Evolutionary conservation across 2,888 invertebrate genomes (phyloP).

Genomic region (Ametastegia equiseti): DNA sequence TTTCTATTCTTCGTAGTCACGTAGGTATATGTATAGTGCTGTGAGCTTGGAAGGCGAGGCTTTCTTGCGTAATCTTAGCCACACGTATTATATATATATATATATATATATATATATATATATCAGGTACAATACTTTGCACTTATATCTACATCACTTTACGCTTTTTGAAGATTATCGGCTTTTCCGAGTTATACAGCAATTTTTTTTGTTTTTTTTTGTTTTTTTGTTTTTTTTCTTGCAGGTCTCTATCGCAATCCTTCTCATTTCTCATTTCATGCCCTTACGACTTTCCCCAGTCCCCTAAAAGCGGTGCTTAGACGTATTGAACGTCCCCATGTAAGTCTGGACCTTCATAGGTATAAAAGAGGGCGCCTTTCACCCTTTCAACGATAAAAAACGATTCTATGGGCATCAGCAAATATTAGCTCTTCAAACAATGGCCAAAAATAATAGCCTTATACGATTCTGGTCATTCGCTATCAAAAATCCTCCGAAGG

Average conservation of each 20-base stretch:
- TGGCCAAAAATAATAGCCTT: not conserved
- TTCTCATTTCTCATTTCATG: not conserved
- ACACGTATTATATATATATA: no score
- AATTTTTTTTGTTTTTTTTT: not conserved
- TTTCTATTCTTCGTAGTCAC: constrained; percentile 18
- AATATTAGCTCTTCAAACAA: constrained; percentile 7
- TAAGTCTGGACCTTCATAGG: not conserved
- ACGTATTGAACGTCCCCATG: not conserved
- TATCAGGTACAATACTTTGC: constrained; percentile 26
- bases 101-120: no score
- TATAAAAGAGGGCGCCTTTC: not conserved
- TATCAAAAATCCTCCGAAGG: not conserved
- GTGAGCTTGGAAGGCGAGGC: not conserved
- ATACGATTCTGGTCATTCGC: not conserved
- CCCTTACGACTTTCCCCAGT: not conserved
- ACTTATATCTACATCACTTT: constrained; percentile 34
- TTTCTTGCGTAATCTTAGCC: constrained; percentile 27
- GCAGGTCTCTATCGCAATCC: not conserved
- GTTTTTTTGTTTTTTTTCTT: not conserved
- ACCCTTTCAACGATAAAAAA: not conserved
- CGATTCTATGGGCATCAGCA: not conserved
- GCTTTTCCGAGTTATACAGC: constrained; percentile 7
- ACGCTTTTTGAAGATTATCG: constrained; percentile 29
- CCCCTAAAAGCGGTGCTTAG: not conserved
- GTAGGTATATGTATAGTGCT: constrained; percentile 25